Evolutionary conservation across 2,888 invertebrate genomes (phyloP).

Genomic region (Acrobeloides nanus): DNA sequence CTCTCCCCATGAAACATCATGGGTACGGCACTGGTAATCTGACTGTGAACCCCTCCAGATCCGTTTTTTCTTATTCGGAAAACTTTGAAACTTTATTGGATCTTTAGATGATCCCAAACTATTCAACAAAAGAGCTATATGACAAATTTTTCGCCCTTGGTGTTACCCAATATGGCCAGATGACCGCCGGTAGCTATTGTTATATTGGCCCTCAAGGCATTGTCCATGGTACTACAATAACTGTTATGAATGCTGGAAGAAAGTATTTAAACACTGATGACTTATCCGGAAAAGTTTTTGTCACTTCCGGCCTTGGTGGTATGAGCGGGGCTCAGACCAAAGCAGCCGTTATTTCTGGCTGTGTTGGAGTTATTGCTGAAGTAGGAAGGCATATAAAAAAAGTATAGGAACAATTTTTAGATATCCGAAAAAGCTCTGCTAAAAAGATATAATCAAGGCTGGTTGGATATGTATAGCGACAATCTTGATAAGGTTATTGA

Average conservation of each 20-base stretch:
- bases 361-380: constrained; percentile 63
- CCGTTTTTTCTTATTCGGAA: too few relatives aligned
- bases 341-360: constrained; percentile 63
- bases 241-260: constrained; percentile 62
- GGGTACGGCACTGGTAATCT: too few relatives aligned
- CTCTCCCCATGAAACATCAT: too few relatives aligned
- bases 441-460: constrained; percentile 62
- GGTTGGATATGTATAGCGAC: constrained; percentile 59
- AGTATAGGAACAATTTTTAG: constrained; percentile 44
- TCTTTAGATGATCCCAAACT: constrained; percentile 62
- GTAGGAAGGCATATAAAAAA: too few relatives aligned
- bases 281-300: constrained; percentile 60
- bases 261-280: constrained; percentile 58
- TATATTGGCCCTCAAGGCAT: constrained; percentile 66
- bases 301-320: constrained; percentile 62
- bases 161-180: constrained; percentile 63
- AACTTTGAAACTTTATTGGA: too few relatives aligned
- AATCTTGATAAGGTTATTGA: constrained; percentile 54
- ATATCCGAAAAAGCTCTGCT: constrained; percentile 58
- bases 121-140: constrained; percentile 60
- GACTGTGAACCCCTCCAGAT: too few relatives aligned
- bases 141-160: constrained; percentile 63
- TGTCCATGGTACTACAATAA: constrained; percentile 65
- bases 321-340: constrained; percentile 66
- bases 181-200: constrained; percentile 65